Evolutionary conservation across 2,797 vertebrate genomes (phyloP), one percentile per base, ranked within the genome.

Genomic region (Zonotrichia albicollis): DNA sequence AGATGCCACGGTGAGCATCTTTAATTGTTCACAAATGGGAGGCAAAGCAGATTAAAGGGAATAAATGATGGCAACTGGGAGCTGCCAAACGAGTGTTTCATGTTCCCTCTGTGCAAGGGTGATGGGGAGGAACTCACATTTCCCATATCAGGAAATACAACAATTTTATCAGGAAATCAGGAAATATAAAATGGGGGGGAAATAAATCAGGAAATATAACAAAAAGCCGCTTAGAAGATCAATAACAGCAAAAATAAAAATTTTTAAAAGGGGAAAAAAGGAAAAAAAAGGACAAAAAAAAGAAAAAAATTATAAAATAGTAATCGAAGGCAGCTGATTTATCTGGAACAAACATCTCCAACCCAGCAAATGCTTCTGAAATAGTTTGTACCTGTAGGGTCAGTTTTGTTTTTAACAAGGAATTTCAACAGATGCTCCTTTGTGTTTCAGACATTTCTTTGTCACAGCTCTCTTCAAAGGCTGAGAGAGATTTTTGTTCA

Each of bases 401-500:
- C 75, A 29, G 32, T 36, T 79, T 46, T 42, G 61, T 27, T 68
- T 66, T 67, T 43, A 51, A 42, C 38, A 36, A 16, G 58, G 40
- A 15, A 3, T 54, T 36, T 27, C 51, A 38, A 20, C 13, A 70
- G 60, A 40, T 9, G 30, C 11, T 61, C 17, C 34, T 91, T 42
- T 43, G 16, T 40, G 15, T 70, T 81, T 76, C 27, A 15, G 61
- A 40, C 0, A 1, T 7, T 46, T 30, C 64, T 84, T 32, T 75
- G 43, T 48, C 58, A 36, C 42, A 74, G 65, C 23, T 66, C n/a
- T 50, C 23, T 38, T 54, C 50, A 43, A 57, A 30, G 34, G 6
- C 66, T 53, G 22, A 22, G 32, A 36, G 53, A 2, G 65, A 5
- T 3, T 6, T 55, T 27, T 0, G 1, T 2, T 16, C 40, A 42